Base-by-base conservation (phyloP, 2,888 invertebrate genomes). In the Melinopterus prodromus region DNA sequence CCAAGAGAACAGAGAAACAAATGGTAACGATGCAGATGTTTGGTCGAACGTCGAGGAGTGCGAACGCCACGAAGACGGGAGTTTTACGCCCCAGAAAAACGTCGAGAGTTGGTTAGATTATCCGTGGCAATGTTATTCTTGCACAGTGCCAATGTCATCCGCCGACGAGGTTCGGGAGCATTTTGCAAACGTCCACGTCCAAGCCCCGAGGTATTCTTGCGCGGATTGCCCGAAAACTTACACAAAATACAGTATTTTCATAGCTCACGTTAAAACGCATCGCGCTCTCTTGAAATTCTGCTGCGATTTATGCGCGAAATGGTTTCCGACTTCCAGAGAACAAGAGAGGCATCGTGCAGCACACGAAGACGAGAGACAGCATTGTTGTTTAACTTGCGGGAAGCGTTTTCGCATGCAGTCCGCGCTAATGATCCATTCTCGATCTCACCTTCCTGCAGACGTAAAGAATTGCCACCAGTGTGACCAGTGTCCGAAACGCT, bases 161-260 rank as follows among this genome's bases (percentile, higher is more conserved):
- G 89, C 90, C 69, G 90, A 91, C 80, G 89, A 90, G 81, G 87
- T 94, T 69, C 88, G 93, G 78, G 90, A 92, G 0, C 94, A 95
- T 85, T 92, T 92, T 75, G 91, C 91, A 82, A 88, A 90, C 6
- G 91, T 92, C 0, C 94, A 94, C 84, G 92, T 92, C 72, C 93
- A 93, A 84, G 91, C 92, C 81, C 90, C 92, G 0, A 92, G 92
- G 6, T 94, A 93, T 84, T 90, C 91, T 85, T 95, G 94, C 86
- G 91, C 92, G 16, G 93, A 94, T 84, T 94, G 94, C 86, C 92
- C 93, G 72, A 92, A 92, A 83, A 90, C 92, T 14, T 92, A 91
- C 82, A 91, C 92, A 71, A 92, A 92, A 84, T 94, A 93, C 87
- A 90, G 90, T 80, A 90, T 91, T 5, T 94, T 94, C 86, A 86